phyloP scores from a whole-genome alignment of 30 jellyfish, hydroid and myxozoan genomes.

The Aurelia coerulea region DNA sequence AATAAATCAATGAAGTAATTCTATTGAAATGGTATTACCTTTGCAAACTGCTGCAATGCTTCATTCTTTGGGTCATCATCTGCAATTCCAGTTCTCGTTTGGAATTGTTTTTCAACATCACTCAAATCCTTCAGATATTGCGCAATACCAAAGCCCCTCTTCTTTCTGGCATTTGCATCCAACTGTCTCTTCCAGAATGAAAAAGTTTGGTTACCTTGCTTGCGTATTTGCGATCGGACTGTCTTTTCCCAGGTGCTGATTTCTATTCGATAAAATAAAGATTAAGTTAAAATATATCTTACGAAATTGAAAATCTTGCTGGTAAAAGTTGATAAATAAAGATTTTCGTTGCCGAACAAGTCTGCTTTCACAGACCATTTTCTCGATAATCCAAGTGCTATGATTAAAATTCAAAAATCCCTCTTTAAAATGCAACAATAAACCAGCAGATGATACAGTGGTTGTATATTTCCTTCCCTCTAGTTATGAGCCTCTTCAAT shows the following conservation, averaged over 20 bases:
- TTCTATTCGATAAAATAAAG: conserved; percentile 3
- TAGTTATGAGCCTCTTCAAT: no score
- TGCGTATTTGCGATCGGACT: conserved; percentile 37
- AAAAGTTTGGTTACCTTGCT: conserved; percentile 52
- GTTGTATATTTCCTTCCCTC: no score
- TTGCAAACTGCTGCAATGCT: conserved; percentile 19
- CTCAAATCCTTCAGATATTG: conserved; percentile 19
- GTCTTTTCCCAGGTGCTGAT: conserved; percentile 35
- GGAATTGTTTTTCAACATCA: conserved; percentile 17
- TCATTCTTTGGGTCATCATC: conserved; percentile 25
- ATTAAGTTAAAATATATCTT: neutral
- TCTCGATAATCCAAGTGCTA: no score
- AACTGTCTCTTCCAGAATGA: conserved; percentile 41
- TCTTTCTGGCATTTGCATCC: neutral
- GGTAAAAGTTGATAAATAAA: neutral
- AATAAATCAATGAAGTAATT: no score
- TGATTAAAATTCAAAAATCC: no score
- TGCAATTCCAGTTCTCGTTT: conserved; percentile 27
- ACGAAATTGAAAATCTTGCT: neutral
- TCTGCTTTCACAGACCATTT: no score
- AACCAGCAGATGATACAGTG: no score
- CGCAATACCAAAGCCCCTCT: conserved; percentile 22
- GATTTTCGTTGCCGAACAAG: neutral
- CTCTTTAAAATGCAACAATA: no score
- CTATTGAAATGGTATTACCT: conserved; percentile 4